A percentile compares a stretch with the other conserved stretches of the same genome.
These are phyloP conservation scores for Coleophora deauratella DNA, from an alignment of 2,888 invertebrate species.

Conservation along the genomic window DNA sequence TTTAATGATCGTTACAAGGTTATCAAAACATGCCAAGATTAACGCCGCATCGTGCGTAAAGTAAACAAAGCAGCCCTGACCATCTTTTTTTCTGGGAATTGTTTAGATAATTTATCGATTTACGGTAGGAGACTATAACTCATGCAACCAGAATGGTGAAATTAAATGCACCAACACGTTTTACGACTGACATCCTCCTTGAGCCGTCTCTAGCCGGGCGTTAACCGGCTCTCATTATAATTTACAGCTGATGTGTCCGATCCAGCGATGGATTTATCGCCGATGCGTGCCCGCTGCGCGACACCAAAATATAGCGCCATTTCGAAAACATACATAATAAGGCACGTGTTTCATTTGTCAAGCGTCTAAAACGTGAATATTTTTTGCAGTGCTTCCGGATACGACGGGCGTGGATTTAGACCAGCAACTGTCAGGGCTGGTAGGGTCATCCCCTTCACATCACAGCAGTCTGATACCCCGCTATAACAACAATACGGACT, in stretches of 20 bases:
- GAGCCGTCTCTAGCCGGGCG: constrained; percentile 30
- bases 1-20: neutral
- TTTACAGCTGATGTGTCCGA: constrained; percentile 59
- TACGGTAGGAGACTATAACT: constrained; percentile 40
- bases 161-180: constrained; percentile 63
- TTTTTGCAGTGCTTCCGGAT: constrained; percentile 80
- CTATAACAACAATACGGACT: constrained; percentile 79
- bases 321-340: constrained; percentile 40
- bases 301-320: constrained; percentile 47
- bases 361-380: constrained; percentile 16
- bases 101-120: constrained; percentile 32
- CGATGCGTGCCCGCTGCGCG: constrained; percentile 43
- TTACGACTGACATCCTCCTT: constrained; percentile 65
- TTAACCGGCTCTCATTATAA: constrained; percentile 67
- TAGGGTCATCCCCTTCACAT: constrained; percentile 73
- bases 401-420: constrained; percentile 83
- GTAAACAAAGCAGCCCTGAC: constrained; percentile 2
- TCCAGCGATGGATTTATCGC: constrained; percentile 59
- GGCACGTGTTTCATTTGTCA: constrained; percentile 19
- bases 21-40: neutral
- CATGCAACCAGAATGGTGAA: constrained; percentile 59
- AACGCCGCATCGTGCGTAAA: neutral
- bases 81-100: constrained; percentile 14
- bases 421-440: constrained; percentile 79
- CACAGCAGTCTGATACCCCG: constrained; percentile 78